Conservation (phyloP, 2,113 vertebrate species). For the Equus przewalskii region DNA sequence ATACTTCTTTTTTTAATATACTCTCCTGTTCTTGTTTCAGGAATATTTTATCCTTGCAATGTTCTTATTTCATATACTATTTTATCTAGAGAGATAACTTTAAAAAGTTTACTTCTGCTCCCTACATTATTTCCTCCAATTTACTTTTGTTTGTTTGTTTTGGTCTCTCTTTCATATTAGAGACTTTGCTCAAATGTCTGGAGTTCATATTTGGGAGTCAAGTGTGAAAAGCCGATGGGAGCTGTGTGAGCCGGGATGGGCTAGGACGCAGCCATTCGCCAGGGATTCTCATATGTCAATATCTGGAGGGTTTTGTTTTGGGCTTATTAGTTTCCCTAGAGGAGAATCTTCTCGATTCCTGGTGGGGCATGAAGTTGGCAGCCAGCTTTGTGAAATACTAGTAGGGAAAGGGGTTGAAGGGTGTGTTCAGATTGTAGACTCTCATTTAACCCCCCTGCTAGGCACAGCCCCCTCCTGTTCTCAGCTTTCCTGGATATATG, state of each 20-base stretch:
- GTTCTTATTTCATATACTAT: background rate
- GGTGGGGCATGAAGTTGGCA: background rate
- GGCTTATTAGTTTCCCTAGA: background rate
- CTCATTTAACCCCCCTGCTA: background rate
- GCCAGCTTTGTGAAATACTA: background rate
- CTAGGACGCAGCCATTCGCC: background rate
- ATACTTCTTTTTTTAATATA: background rate
- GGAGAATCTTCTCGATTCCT: background rate
- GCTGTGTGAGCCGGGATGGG: background rate
- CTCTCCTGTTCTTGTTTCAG: constrained; percentile 1
- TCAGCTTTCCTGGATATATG: background rate
- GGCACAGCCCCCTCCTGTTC: background rate
- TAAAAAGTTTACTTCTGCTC: background rate
- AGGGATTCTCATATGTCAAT: background rate
- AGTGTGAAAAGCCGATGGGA: background rate
- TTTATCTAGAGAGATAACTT: background rate
- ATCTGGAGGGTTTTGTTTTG: background rate
- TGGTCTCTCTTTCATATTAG: background rate
- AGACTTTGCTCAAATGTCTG: background rate
- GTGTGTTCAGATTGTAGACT: background rate
- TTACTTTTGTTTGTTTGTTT: constrained; percentile 47
- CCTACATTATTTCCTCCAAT: background rate
- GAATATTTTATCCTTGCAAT: background rate
- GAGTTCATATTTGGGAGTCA: background rate
- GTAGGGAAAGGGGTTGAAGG: background rate